Base-by-base conservation (phyloP, 2,113 vertebrate genomes). In the Falcunculus frontatus region DNA sequence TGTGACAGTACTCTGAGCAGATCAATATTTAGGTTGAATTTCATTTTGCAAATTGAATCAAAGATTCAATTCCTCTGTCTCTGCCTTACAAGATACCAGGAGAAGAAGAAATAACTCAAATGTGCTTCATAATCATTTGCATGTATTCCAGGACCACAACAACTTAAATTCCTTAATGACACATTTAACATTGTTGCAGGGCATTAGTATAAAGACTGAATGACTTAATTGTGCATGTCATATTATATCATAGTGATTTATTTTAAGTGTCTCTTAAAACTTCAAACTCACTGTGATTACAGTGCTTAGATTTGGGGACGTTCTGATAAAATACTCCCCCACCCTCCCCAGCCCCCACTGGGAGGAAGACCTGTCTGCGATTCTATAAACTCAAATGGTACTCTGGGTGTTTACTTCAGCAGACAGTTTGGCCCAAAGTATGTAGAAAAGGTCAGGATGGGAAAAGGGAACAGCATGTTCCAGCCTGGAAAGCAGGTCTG, bases 391-490 rank as follows among this genome's bases (percentile, higher is more conserved):
- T 90, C 49, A 70, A 78, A 56, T 60, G 79, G 27, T 33, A 68
- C 59, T 93, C 77, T 39, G 64, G 30, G 76, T 92, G 83, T 97
- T 93, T 93, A 94, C 76, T 92, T 80, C 68, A 84, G n/a, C 85
- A 89, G 73, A 62, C 15, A 60, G 52, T 81, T 90, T 96, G 90
- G 83, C 85, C 79, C 52, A 26, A 75, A 84, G 12, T 30, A 25
- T 16, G 13, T 27, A 72, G 37, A 35, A 88, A 91, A 95, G 53
- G 16, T 91, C 93, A 94, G 93, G 92, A 81, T 72, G 52, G 68
- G 88, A 88, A 56, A 90, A 92, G 90, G 83, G 96, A 97, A 96
- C 95, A 90, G 73, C 60, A 81, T 81, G 93, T 96, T 96, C 96
- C 90, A 94, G 82, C 46, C 85, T 72, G 82, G 79, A 95, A 90